Conservation (phyloP, 2,113 vertebrate species). For the Odobenus rosmarus region DNA sequence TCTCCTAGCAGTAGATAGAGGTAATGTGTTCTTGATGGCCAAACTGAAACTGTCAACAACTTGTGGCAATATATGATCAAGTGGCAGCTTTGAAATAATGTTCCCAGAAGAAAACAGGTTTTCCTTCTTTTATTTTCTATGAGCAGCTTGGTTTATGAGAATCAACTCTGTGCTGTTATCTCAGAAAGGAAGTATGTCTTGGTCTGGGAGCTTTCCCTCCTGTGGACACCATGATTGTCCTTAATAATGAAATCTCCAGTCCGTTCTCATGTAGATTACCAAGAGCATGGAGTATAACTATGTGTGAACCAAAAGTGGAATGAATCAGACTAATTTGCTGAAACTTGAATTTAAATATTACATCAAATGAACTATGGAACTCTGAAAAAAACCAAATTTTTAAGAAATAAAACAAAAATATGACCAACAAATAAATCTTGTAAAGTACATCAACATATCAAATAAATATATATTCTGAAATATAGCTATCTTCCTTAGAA, state of each 20-base stretch:
- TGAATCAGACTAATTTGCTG: background rate
- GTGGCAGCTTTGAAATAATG: background rate
- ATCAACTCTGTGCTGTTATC: background rate
- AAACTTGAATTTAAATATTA: background rate
- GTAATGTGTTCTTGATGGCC: conserved; percentile 13
- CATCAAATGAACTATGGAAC: background rate
- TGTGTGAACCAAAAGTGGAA: background rate
- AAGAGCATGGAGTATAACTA: background rate
- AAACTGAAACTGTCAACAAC: conserved; percentile 8
- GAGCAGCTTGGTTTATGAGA: background rate
- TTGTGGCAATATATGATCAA: background rate
- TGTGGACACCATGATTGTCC: background rate
- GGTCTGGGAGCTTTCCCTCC: background rate
- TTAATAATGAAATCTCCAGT: background rate
- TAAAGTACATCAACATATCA: background rate
- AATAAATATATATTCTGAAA: background rate
- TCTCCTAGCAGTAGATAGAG: background rate
- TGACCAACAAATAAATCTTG: background rate
- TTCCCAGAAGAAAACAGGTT: background rate
- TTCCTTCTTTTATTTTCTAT: background rate
- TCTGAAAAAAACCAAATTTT: background rate
- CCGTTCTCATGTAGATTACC: background rate
- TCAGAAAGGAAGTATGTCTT: background rate
- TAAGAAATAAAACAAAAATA: background rate
- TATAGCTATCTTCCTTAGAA: background rate